Evolutionary conservation across 2,113 vertebrate genomes (phyloP), one percentile per base, ranked within the genome.

Genomic region (Urocynchramus pylzowi): DNA sequence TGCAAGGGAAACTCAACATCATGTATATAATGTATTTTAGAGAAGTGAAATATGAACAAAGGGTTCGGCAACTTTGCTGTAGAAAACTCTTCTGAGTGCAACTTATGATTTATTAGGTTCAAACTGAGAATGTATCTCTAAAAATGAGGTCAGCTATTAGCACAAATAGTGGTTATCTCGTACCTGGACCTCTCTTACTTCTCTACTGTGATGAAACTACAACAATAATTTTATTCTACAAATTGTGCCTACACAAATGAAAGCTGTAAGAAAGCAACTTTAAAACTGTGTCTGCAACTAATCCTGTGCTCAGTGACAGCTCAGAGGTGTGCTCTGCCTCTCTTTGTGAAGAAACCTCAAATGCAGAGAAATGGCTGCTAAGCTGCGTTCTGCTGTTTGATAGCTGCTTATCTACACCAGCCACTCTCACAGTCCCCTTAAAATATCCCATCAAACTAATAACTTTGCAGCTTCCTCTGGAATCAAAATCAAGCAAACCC

Each of bases 251-350:
- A 10, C 24, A 26, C 9, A 84, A 69, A 60, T 10, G 8, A 73
- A 87, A 80, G 20, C 17, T 64, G 0, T 42, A 73, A 69, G 35
- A 80, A 71, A 81, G 2, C 4, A 35, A 41, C 21, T 84, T 81
- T 9, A n/a, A 64, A 71, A n/a, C 45, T 35, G 4, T 19, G 22
- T 4, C 41, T 87, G 27, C 19, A 71, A 2, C 12, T 30, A 49
- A 30, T 28, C 31, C 20, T 63, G 26, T 50, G 33, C 20, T 60
- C 33, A 23, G 41, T 39, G 45, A 10, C 35, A 45, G 17, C 39
- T 76, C 31, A 45, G 76, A 67, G 5, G 1, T 4, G 2, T 1
- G 1, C 8, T 10, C 30, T 2, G 0, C 10, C 23, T 59, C 17
- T 45, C 70, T 10, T 17, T 26, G 7, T n/a, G 44, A 20, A 49